These are phyloP conservation scores for Leptinotarsa juncta DNA, from an alignment of 2,888 invertebrate species.

Conservation along the genomic window DNA sequence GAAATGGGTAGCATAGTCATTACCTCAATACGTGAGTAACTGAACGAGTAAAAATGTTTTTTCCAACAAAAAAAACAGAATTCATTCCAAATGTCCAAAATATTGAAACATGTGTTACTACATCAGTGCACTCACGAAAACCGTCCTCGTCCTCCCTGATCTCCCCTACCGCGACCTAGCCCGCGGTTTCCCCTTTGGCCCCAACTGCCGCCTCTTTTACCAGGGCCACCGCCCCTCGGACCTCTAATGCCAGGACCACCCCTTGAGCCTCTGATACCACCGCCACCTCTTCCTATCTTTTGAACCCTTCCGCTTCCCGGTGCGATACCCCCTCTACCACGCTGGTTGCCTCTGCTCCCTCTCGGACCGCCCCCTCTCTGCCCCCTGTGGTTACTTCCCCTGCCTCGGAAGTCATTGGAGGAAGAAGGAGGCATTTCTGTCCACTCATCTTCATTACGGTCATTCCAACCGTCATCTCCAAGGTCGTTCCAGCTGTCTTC, in stretches of 20 bases:
- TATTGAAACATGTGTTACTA: not conserved
- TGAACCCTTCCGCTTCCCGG: slow-evolving; percentile 21
- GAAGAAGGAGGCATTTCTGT: slow-evolving; percentile 20
- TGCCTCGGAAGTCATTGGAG: slow-evolving; percentile 31
- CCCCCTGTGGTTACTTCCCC: slow-evolving; percentile 24
- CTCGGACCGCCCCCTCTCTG: slow-evolving; percentile 57
- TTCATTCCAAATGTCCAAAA: not conserved
- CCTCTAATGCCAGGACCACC: slow-evolving; percentile 1
- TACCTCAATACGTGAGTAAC: not conserved
- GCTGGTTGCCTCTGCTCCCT: not conserved
- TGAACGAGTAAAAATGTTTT: not conserved
- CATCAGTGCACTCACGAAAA: slow-evolving; percentile 28
- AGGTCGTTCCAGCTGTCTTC: slow-evolving; percentile 27
- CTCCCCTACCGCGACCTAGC: not conserved
- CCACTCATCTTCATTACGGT: slow-evolving; percentile 29
- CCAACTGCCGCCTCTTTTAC: slow-evolving; percentile 11
- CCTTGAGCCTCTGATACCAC: slow-evolving; percentile 29
- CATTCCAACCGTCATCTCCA: not conserved
- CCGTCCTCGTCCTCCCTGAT: slow-evolving; percentile 29
- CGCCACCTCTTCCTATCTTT: slow-evolving; percentile 25
- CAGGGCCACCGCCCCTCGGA: slow-evolving; percentile 6
- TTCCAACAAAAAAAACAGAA: not conserved
- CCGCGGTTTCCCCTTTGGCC: not conserved
- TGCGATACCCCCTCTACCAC: slow-evolving; percentile 44
- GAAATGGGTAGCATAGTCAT: not conserved